Conservation (phyloP, 2,888 invertebrate species). For the Nipponacmea schrenckii region DNA sequence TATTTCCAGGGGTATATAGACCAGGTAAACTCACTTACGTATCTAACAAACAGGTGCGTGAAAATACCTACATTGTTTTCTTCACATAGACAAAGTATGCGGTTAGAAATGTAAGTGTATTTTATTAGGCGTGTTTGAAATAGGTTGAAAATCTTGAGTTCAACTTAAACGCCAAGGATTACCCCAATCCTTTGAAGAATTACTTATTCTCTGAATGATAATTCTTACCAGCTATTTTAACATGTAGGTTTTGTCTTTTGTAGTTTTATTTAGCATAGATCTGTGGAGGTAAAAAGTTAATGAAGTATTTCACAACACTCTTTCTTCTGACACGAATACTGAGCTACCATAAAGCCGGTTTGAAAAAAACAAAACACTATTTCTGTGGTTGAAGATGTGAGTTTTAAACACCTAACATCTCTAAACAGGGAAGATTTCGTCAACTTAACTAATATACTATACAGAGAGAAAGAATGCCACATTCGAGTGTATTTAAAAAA, state of each 20-base stretch:
- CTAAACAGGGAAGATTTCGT: too few relatives aligned
- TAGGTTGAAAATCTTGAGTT: not conserved
- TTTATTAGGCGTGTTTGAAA: slow-evolving; percentile 1
- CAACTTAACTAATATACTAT: too few relatives aligned
- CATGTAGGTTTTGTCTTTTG: not conserved
- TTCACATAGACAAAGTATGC: not conserved
- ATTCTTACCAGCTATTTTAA: not conserved
- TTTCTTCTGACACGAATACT: not conserved
- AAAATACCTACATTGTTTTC: slow-evolving; percentile 1
- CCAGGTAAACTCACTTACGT: not conserved
- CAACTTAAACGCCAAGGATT: slow-evolving; percentile 4
- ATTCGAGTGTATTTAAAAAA: too few relatives aligned
- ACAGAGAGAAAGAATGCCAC: too few relatives aligned
- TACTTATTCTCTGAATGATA: not conserved
- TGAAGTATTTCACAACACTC: slow-evolving; percentile 2
- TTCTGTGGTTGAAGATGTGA: too few relatives aligned
- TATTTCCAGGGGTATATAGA: too few relatives aligned
- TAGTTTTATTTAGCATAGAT: not conserved
- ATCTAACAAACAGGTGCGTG: slow-evolving; percentile 3
- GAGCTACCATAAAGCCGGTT: not conserved
- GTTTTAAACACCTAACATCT: too few relatives aligned
- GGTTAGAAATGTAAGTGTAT: not conserved
- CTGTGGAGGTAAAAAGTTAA: not conserved
- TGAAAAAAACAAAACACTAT: too few relatives aligned
- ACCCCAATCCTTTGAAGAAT: not conserved